Conservation (phyloP, 2,888 invertebrate species). For the Hydriomena furcata region DNA sequence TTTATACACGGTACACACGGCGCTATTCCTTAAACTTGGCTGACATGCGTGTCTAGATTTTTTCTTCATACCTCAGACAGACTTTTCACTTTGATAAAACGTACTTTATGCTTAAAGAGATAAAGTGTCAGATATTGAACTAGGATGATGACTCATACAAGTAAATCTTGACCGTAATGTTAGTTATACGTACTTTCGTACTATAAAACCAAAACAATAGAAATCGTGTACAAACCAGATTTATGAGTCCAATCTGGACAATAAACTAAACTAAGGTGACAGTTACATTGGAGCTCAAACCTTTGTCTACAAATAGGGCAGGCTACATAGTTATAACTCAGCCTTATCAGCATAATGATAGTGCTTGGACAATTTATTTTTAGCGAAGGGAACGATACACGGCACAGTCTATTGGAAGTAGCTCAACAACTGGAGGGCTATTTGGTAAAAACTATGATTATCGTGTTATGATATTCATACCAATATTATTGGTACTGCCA, state of each 20-base stretch:
- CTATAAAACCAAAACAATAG: conserved; percentile 20
- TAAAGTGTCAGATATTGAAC: too few species aligned
- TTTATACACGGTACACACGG: too few species aligned
- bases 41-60: too few species aligned
- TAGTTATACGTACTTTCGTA: background rate
- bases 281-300: conserved; percentile 31
- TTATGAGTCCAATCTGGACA: conserved; percentile 22
- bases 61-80: too few species aligned
- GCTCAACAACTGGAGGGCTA: background rate
- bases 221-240: conserved; percentile 25
- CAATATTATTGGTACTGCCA: too few species aligned
- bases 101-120: too few species aligned
- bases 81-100: too few species aligned
- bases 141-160: too few species aligned
- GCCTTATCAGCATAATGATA: conserved; percentile 53
- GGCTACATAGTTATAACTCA: conserved; percentile 60
- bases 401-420: conserved; percentile 19
- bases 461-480: too few species aligned
- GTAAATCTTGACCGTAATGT: conserved; percentile 11
- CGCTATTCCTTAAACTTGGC: too few species aligned
- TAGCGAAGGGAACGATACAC: conserved; percentile 50
- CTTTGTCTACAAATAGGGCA: conserved; percentile 38
- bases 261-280: conserved; percentile 33
- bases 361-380: conserved; percentile 50
- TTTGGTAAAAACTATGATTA: too few species aligned